Evolutionary conservation across 2,888 invertebrate species (phyloP).

Genomic region (Seira musarum): DNA sequence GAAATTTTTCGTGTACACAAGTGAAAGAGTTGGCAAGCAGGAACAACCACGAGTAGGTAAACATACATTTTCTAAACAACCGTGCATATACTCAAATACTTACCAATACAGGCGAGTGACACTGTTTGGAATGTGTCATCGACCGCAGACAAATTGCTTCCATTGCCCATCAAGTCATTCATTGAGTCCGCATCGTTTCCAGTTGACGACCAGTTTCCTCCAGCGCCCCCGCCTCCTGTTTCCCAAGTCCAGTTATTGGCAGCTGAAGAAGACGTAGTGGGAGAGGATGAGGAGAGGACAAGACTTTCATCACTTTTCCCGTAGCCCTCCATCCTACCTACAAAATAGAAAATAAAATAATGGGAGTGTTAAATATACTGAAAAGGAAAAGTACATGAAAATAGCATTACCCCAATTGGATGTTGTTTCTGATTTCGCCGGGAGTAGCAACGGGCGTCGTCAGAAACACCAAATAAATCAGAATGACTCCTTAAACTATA

Average conservation of each 20-base stretch:
- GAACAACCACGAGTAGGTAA: too few relatives aligned
- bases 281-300: constrained; percentile 17
- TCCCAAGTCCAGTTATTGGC: constrained; percentile 43
- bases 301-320: constrained; percentile 28
- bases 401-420: too few relatives aligned
- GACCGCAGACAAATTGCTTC: constrained; percentile 23
- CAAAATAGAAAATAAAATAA: constrained; percentile 19
- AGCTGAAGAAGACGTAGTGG: constrained; percentile 29
- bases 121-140: constrained; percentile 64
- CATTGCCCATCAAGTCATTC: constrained; percentile 35
- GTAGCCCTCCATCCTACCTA: constrained; percentile 47
- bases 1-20: too few relatives aligned
- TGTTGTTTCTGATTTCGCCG: neutral
- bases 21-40: too few relatives aligned
- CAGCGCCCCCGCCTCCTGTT: too few relatives aligned
- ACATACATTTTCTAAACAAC: too few relatives aligned
- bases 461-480: constrained; percentile 9
- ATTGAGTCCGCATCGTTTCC: constrained; percentile 33
- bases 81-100: constrained; percentile 25
- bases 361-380: neutral
- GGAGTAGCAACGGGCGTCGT: too few relatives aligned
- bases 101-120: constrained; percentile 66
- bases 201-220: constrained; percentile 56
- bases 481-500: too few relatives aligned
- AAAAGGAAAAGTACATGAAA: neutral